Base-by-base conservation (phyloP, 2,888 invertebrate genomes). In the Bugulina stolonifera region DNA sequence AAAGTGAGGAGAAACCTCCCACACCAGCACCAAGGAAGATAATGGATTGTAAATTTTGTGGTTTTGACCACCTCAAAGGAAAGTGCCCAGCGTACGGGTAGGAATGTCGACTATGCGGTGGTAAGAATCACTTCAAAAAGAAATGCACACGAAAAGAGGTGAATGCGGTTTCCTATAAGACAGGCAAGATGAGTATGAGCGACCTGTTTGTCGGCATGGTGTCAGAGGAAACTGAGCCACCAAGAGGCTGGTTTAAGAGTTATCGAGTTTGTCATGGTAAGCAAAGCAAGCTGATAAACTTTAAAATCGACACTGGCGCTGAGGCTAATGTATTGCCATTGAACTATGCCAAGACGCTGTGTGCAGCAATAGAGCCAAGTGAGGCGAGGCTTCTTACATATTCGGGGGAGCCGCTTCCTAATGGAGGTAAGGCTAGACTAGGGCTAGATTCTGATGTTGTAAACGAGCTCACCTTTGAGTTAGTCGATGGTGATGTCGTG, bases 31-130 rank as follows among this genome's bases (percentile, higher is more conserved):
- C n/a, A n/a, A n/a, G n/a, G n/a, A n/a, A n/a, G n/a, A n/a, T n/a
- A n/a, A n/a, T n/a, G n/a, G n/a, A n/a, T 25, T 57, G 57, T n/a
- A 57, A 25, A n/a, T 25, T 23, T 57, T 57, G 57, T 57, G 57
- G 23, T 23, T 57, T 23, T 25, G n/a, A 57, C 5, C 57, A 57
- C 25, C n/a, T 5, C 10, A 57, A 57, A n/a, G 57, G 57, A 22
- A 57, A 57, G 57, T 57, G 57, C 25, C 25, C 57, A 57, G 57
- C 57, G 5, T 57, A 57, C 25, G 57, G 57, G n/a, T 25, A 57
- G 57, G n/a, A 18, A 25, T 25, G 57, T 25, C 18, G 25, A 25
- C 18, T 5, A n/a, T 57, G 57, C 25, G 57, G 57, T n/a, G 57
- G 23, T 14, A 14, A 25, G 25, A 57, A 57, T 3, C 14, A 57